phyloP scores from a whole-genome alignment of 2,888 invertebrate genomes.

The Drosophila cracens region DNA sequence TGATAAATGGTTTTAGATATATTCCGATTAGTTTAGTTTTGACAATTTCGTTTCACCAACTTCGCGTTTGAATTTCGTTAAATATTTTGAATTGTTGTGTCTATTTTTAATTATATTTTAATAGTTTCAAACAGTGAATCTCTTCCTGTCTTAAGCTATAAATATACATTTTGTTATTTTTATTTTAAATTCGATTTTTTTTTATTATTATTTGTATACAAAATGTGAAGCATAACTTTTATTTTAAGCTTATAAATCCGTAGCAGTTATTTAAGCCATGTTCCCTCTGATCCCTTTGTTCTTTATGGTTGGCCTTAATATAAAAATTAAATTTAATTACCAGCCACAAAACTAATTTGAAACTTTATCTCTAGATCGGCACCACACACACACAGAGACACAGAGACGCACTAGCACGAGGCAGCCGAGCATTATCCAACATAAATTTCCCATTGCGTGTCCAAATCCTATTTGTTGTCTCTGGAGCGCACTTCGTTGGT shows the following conservation, averaged over 20 bases:
- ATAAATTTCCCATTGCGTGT: constrained; percentile 80
- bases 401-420: constrained; percentile 11
- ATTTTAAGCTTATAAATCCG: constrained; percentile 12
- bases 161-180: neutral
- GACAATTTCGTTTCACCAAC: neutral
- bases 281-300: constrained; percentile 39
- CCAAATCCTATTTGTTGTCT: constrained; percentile 73
- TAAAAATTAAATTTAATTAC: constrained; percentile 79
- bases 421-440: constrained; percentile 69
- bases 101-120: neutral
- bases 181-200: neutral
- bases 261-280: constrained; percentile 35
- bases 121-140: neutral
- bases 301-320: constrained; percentile 63
- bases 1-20: neutral
- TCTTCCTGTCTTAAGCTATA: neutral
- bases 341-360: constrained; percentile 78
- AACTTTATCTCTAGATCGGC: constrained; percentile 74
- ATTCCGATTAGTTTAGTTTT: neutral
- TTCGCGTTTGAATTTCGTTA: neutral
- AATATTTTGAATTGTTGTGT: neutral
- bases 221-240: neutral
- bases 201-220: constrained; percentile 1
- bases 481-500: constrained; percentile 48
- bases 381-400: constrained; percentile 18